phyloP scores from a whole-genome alignment of 2,888 invertebrate species.

The Trachelus tabidus region DNA sequence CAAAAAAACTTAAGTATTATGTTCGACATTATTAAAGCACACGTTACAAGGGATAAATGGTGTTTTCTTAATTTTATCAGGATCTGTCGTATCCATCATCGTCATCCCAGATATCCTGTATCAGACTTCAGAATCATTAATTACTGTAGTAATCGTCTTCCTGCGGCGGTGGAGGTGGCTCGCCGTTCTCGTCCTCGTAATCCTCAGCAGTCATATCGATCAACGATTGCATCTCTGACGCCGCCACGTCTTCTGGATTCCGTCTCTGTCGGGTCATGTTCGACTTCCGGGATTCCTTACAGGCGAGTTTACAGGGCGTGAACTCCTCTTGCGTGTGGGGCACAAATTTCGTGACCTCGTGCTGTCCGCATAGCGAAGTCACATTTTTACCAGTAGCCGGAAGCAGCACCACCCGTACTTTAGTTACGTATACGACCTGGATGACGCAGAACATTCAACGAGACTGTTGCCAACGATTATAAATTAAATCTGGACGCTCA shows the following conservation, averaged over 20 bases:
- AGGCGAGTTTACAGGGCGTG: slow-evolving; percentile 16
- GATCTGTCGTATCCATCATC: background rate
- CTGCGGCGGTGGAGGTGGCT: background rate
- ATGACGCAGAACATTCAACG: background rate
- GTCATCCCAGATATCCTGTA: background rate
- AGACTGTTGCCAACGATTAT: background rate
- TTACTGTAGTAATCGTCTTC: slow-evolving; percentile 18
- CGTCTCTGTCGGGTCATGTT: slow-evolving; percentile 12
- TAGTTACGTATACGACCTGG: slow-evolving; percentile 23
- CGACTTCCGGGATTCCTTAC: slow-evolving; percentile 8
- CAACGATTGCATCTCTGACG: background rate
- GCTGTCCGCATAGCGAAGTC: slow-evolving; percentile 18
- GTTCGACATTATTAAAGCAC: background rate
- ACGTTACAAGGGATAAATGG: background rate
- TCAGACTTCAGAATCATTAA: slow-evolving; percentile 13
- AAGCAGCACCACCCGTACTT: slow-evolving; percentile 19
- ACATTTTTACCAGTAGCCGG: slow-evolving; percentile 9
- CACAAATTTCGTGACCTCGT: slow-evolving; percentile 24
- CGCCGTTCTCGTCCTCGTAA: slow-evolving; percentile 8
- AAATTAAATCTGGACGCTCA: slow-evolving; percentile 8
- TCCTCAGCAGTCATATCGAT: background rate
- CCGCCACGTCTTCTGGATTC: slow-evolving; percentile 5
- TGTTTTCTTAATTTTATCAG: background rate
- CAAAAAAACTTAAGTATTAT: background rate
- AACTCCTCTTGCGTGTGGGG: slow-evolving; percentile 24